Base-by-base conservation (phyloP, 2,888 invertebrate genomes). In the Pachliopta kotzebuea region DNA sequence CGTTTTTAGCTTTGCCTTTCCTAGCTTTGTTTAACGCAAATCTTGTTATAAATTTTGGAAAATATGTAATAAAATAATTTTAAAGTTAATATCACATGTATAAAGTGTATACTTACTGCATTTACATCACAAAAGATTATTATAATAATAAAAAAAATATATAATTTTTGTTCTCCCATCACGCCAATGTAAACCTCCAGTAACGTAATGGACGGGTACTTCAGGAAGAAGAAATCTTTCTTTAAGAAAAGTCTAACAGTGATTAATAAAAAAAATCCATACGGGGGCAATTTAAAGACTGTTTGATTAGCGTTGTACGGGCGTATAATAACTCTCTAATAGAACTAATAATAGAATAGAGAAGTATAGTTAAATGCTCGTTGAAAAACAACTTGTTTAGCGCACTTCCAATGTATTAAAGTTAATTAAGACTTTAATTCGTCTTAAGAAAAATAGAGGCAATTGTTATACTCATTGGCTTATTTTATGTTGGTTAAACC, bases 91-190 rank as follows among this genome's bases (percentile, higher is more conserved):
- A 18, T 45, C 6, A 50, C n/a, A 50, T 21, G 11, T 21, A 21
- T 50, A 50, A 49, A n/a, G n/a, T 42, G 14, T 21, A 66, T 72
- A 85, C 88, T 87, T 77, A 88, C 89, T 50, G 80, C 80, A 67
- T 84, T 69, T 63, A 70, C 68, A 31, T 73, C 75, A 68, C 70
- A 70, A 18, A 68, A 70, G 21, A 83, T 71, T 62, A 81, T 58
- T 23, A 76, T 62, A 63, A 75, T 62, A 54, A 80, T 65, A 45
- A 84, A 68, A 58, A 83, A 68, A 29, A 80, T 69, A 70, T 70
- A 75, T 65, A 79, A 70, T 57, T 69, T 65, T 53, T 63, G 78
- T 57, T 57, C 66, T 63, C 73, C 72, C 81, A 83, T 81, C 54
- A 37, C 68, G 24, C 56, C 60, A 56, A 26, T 53, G 20, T 24